Conservation (phyloP, 1,140 invertebrate genomes). For the Dinoponera quadriceps region DNA sequence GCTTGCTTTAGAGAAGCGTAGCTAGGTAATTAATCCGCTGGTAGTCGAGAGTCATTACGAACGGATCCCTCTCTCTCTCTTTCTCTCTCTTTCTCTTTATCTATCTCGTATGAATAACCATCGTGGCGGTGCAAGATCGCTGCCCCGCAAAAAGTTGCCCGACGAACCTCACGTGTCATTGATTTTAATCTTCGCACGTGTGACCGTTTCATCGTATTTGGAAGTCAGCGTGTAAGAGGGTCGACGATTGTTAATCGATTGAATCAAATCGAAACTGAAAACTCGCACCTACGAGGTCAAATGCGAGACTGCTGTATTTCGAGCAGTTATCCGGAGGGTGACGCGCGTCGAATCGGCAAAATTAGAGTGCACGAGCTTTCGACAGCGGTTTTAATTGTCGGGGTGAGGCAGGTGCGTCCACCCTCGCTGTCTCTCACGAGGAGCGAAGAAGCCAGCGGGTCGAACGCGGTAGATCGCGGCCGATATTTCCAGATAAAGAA, state of each 20-base stretch:
- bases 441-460: too few species aligned
- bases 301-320: too few species aligned
- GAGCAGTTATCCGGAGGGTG: too few species aligned
- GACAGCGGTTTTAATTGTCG: too few species aligned
- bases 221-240: not conserved
- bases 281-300: too few species aligned
- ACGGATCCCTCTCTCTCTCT: not conserved
- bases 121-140: not conserved
- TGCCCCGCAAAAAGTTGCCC: not conserved
- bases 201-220: not conserved
- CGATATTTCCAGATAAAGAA: slow-evolving; percentile 14
- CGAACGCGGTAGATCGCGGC: slow-evolving; percentile 5
- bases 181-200: not conserved
- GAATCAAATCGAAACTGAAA: too few species aligned
- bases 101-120: slow-evolving; percentile 6
- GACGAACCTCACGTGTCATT: not conserved
- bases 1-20: not conserved
- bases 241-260: too few species aligned
- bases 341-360: too few species aligned
- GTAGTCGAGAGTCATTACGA: not conserved
- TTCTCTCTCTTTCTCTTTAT: too few species aligned
- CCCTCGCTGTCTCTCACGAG: too few species aligned
- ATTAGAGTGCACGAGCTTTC: too few species aligned
- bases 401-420: too few species aligned
- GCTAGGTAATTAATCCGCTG: not conserved